Base-by-base conservation (phyloP, 2,797 vertebrate species). In the Pseudocheirus occidentalis region DNA sequence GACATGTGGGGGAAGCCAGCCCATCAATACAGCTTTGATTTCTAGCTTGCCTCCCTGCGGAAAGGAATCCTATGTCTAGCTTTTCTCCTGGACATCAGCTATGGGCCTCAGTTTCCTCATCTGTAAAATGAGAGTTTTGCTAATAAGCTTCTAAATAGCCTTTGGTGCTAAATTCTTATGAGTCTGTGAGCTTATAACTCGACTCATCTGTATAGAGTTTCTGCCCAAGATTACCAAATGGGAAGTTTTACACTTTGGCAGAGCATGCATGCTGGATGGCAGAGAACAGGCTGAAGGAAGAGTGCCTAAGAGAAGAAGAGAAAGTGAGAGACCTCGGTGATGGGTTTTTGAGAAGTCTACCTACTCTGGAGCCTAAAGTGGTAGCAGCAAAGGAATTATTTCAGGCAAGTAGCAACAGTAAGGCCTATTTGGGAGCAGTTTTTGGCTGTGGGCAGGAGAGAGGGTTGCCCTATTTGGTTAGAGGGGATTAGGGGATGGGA, bases 401-500 rank as follows among this genome's bases (percentile, higher is more conserved):
- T 46, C 21, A 87, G 21, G 73, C 73, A 27, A 46, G 9, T 27
- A 14, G 40, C 21, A 87, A 87, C 40, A 87, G 73, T 87, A 27
- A 46, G 46, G 40, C 21, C 21, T 87, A 87, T 46, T 87, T 87
- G 73, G 73, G 40, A 87, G 73, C 40, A 27, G 73, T 87, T 87
- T 90, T 40, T 53, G 34, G 53, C 52, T 29, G 11, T 40, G 59
- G 59, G 29, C 16, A 24, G n/a, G 55, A 40, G 40, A 11, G 93
- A 21, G 55, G 53, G 40, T 14, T 5, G 40, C 46, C 73, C 40
- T 46, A 21, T 46, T 46, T 90, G 58, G 91, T 93, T 66, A 50
- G 54, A 96, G 91, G 95, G 95, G 91, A 55, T 93, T 52, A 92
- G 92, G 59, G 31, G 53, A 90, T 92, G 81, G 92, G 53, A 66